Conservation (phyloP, 2,888 invertebrate genomes). For the Pyrrhia umbra region DNA sequence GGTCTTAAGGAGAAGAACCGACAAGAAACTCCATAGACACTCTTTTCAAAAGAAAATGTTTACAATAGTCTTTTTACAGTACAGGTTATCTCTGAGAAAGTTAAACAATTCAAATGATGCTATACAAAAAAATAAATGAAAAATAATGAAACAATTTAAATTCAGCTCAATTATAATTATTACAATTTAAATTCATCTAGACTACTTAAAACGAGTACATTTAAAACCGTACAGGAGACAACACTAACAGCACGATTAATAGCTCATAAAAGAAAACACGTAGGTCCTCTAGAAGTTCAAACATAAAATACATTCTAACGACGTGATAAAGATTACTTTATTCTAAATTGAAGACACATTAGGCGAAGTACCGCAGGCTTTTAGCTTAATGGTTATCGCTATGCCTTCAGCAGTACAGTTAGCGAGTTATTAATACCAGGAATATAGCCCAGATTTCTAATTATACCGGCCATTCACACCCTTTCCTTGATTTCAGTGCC, state of each 20-base stretch:
- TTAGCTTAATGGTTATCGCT: conserved; percentile 73
- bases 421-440: conserved; percentile 59
- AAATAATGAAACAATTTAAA: too few relatives aligned
- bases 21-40: too few relatives aligned
- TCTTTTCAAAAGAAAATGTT: too few relatives aligned
- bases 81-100: too few relatives aligned
- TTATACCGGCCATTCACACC: conserved; percentile 47
- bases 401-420: conserved; percentile 49
- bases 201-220: background rate
- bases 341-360: conserved; percentile 72
- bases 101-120: too few relatives aligned
- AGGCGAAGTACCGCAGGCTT: conserved; percentile 70
- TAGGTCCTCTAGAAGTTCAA: conserved; percentile 28
- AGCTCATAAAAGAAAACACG: conserved; percentile 34
- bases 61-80: too few relatives aligned
- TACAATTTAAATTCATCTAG: too few relatives aligned
- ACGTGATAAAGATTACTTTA: conserved; percentile 69
- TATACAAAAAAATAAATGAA: too few relatives aligned
- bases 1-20: too few relatives aligned
- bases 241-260: conserved; percentile 4
- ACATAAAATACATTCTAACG: conserved; percentile 50
- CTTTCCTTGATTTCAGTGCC: conserved; percentile 37
- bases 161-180: too few relatives aligned
- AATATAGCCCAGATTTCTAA: conserved; percentile 58
- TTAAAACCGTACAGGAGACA: background rate